phyloP scores from a whole-genome alignment of 2,113 vertebrate genomes.

The Sorex fumeus region DNA sequence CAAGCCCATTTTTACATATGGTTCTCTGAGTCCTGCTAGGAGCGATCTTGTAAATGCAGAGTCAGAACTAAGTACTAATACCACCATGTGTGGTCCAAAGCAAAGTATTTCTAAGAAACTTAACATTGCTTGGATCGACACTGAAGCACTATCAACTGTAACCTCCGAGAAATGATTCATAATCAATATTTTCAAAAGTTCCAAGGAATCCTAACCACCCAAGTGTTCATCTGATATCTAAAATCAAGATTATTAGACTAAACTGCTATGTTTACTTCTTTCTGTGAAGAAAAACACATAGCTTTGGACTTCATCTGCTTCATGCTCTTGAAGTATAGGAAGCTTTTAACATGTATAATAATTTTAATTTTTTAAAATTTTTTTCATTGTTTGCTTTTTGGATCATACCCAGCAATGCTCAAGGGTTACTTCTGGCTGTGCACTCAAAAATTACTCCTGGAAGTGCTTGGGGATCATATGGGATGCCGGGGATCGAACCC shows the following conservation, averaged over 20 bases:
- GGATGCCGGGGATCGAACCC: too few species aligned
- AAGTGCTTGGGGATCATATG: too few species aligned
- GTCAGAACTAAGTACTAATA: too few species aligned
- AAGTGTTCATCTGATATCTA: not conserved
- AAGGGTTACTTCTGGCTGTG: too few species aligned
- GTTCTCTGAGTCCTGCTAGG: too few species aligned
- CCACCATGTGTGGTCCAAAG: too few species aligned
- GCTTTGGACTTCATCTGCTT: not conserved
- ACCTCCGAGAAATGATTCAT: not conserved
- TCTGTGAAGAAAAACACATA: not conserved
- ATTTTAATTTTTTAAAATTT: too few species aligned
- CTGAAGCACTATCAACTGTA: not conserved
- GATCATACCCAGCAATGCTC: too few species aligned
- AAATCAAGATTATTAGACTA: slow-evolving; percentile 2
- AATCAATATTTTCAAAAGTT: slow-evolving; percentile 14
- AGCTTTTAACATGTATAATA: not conserved
- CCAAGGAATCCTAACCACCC: not conserved
- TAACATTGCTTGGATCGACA: not conserved
- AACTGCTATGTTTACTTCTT: not conserved
- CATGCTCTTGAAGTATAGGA: slow-evolving; percentile 12
- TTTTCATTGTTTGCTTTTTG: too few species aligned
- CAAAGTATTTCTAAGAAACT: not conserved
- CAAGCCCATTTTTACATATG: too few species aligned
- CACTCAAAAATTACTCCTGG: too few species aligned
- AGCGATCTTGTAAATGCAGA: too few species aligned